Base-by-base conservation (phyloP, 2,113 vertebrate species). In the Beaufortia kweichowensis region DNA sequence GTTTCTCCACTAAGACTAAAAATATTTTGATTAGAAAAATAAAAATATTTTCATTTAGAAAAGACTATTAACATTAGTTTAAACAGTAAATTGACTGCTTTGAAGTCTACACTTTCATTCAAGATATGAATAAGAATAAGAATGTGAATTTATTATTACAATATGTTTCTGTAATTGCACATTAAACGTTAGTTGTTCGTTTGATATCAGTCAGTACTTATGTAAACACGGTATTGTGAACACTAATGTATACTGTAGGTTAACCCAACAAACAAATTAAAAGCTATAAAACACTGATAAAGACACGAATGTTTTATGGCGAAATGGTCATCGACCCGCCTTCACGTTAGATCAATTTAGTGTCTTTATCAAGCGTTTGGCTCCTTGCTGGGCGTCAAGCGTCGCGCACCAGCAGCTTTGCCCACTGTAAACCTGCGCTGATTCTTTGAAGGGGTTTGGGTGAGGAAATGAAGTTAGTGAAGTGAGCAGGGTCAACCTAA, bases 381-480 rank as follows among this genome's bases (percentile, higher is more conserved):
- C 17, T 56, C 11, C 14, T 21, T 50, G 9, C 65, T 48, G 82
- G 65, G 83, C 75, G 77, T 80, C 33, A 73, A 59, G 78, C 48
- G 65, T 86, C 3, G 84, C 28, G 90, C 79, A 82, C 84, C 88
- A 84, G 73, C 64, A 83, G 83, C 83, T 90, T 73, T 84, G 75
- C 78, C 81, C 83, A 64, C 84, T 70, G 75, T 86, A 84, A 84
- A 90, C 88, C 89, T 81, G 81, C 86, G 87, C 81, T 90, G 88
- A 84, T 87, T 85, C 88, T 89, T 85, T 85, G 64, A 78, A 75
- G 43, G 65, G 33, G 68, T 65, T 82, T 65, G 56, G 64, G 76
- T 83, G 78, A 86, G 85, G 88, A 93, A 93, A 93, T 92, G 87
- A 86, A 91, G 88, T 92, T 85, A 90, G 88, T 90, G 89, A 88